Base-by-base conservation (phyloP, 2,797 vertebrate genomes). In the Synaphobranchus kaupii region DNA sequence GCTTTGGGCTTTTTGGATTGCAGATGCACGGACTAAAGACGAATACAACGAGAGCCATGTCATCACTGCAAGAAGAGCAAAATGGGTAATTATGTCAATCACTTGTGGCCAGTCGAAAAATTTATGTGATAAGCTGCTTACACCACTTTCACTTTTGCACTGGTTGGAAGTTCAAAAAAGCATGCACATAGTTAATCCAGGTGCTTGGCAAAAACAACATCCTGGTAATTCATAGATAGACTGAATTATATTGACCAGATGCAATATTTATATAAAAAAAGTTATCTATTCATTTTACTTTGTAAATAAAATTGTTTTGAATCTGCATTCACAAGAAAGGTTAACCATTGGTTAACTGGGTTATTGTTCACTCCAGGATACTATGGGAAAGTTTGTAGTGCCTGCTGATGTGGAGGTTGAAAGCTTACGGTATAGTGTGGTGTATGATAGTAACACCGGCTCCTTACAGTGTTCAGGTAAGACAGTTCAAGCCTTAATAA, bases 1-100 rank as follows among this genome's bases (percentile, higher is more conserved):
- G 22, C 17, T 47, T 85, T 66, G 25, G 54, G 76, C 63, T 6
- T 8, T 6, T 10, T 88, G 50, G 89, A 94, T 86, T 93, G 2
- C 91, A 99, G 98, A 99, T 92, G 96, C 97, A 60, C 96, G 97
- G 68, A 93, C 95, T 89, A 93, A 91, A 86, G 1, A 78, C 44
- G 95, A 98, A 48, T 98, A 97, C 83, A 88, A 95, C 0, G 94
- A 91, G 6, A 95, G 95, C 91, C 98, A 98, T 25, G 94, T 98
- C 84, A 83, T 97, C 31, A 98, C 97, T 60, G 97, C 98, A 39
- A 94, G 81, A 88, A 94, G 91, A 86, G 94, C 93, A 44, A 94
- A 94, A 90, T 94, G 87, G 96, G 98, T 97, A 94, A 87, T 1
- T 86, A 60, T 86, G 28, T 56, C 22, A 78, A 56, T 28, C 9